Percentiles rank a stretch among this genome's conserved stretches.
These are phyloP conservation scores for Helicolenus hilgendorfi DNA, from an alignment of 2,797 vertebrate genomes.

Conservation along the genomic window DNA sequence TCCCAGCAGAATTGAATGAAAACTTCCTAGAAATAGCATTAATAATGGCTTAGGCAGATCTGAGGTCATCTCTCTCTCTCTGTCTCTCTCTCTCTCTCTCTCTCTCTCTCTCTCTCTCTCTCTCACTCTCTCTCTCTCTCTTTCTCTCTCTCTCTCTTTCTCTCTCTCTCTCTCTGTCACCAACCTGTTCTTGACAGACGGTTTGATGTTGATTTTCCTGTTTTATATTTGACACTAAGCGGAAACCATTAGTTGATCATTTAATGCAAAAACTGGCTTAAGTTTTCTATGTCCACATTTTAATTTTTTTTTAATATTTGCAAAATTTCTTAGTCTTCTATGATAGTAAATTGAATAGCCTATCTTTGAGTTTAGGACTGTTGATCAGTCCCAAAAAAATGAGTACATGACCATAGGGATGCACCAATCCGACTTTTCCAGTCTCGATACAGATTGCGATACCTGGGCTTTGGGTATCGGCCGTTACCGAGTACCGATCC, in stretches of 20 bases:
- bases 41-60: slow-evolving; percentile 34
- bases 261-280: not conserved
- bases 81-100: not conserved
- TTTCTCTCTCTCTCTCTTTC: too few species aligned
- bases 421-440: too few species aligned
- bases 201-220: not conserved
- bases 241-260: not conserved
- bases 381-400: too few species aligned
- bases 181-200: not conserved
- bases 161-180: too few species aligned
- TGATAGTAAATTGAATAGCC: not conserved
- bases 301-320: not conserved
- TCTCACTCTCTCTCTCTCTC: not conserved
- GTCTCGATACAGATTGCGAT: too few species aligned
- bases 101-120: not conserved
- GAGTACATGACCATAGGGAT: too few species aligned
- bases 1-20: slow-evolving; percentile 72
- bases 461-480: too few species aligned
- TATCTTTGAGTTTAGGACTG: not conserved
- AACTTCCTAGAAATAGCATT: slow-evolving; percentile 71
- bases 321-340: not conserved
- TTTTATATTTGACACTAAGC: not conserved
- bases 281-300: not conserved
- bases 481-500: too few species aligned
- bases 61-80: slow-evolving; percentile 26